Evolutionary conservation across 2,113 vertebrate species (phyloP), one percentile per base, ranked within the genome.

Genomic region (Ploceus nigricollis): DNA sequence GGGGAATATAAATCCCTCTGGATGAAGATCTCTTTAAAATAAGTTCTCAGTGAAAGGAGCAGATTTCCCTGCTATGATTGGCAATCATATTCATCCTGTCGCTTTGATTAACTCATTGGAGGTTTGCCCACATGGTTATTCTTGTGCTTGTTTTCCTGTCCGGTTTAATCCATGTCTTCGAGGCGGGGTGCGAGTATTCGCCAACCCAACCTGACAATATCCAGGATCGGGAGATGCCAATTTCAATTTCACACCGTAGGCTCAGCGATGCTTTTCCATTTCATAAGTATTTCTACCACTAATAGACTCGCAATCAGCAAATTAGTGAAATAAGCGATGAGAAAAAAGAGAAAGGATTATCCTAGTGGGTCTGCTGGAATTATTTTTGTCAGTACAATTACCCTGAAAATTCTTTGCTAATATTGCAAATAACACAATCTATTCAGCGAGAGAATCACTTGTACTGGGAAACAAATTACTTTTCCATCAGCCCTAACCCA

Each of bases 401-500:
- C 93, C 71, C 94, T 93, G 95, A 82, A 97, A 97, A 94, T 96
- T 82, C 88, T 93, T 81, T 53, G 90, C 94, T 96, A 96, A 96
- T 95, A 91, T 96, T 94, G 92, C 92, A 96, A 96, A 95, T 90
- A 97, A 96, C 92, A 90, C 85, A 71, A 95, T 80, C 92, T 91
- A 95, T 97, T 97, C 96, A 97, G 95, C 9, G 37, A 91, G 80
- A 87, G 79, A 79, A 96, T 94, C 95, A 76, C 92, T 96, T 89
- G n/a, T 42, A 87, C 93, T 86, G 96, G 83, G 96, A 95, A 96
- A 96, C 89, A 95, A 97, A 96, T 92, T 95, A 92, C 92, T 97
- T 97, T 97, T 97, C 95, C 95, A 92, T 95, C 90, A 97, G 89
- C 89, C 73, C 86, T 98, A 98, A 94, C 92, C 90, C 91, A 86